Base-by-base conservation (phyloP, 2,888 invertebrate genomes). In the Schrankia costaestrigalis region DNA sequence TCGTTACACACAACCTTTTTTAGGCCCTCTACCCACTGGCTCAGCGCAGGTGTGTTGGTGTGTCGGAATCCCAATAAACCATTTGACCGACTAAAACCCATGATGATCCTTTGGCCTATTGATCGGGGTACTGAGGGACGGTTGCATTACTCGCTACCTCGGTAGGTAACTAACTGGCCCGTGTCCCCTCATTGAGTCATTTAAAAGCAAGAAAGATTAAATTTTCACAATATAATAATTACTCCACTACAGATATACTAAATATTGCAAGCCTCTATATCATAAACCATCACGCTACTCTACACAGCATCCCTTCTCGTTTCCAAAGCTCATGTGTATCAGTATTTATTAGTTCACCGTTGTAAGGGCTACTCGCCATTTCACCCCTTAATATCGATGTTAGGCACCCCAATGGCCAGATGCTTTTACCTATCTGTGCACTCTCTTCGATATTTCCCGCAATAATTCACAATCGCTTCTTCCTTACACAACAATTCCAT, bases 381-480 rank as follows among this genome's bases (percentile, higher is more conserved):
- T 41, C 50, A 37, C 53, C 44, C 46, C 34, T 43, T 48, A 46
- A 49, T 56, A 56, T 48, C 48, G 46, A 42, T 44, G 56, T 48
- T 56, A 51, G 51, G 40, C 51, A 45, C 43, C 39, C 46, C 48
- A 62, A 63, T 59, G 60, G 64, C 45, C 62, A 60, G 65, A 65
- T 56, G 64, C 67, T 65, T 60, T 70, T 58, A 60, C 67, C 67
- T 62, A 59, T 56, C 53, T 50, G 26, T 46, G 51, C 51, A 44
- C 48, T 39, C 51, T 45, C 53, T 42, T 58, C 72, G 68, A 74
- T 73, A 63, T 57, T 56, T 56, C 56, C 41, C 26, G 58, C 63
- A 61, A 76, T 78, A 77, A 76, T 63, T 78, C 78, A 76, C 70
- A 73, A 73, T 75, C 66, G 69, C 57, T 49, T 75, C 75, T 72